Percentiles rank a stretch among this genome's conserved stretches.
These are phyloP conservation scores for Thera obeliscata DNA, from an alignment of 2,888 invertebrate species.

Conservation along the genomic window DNA sequence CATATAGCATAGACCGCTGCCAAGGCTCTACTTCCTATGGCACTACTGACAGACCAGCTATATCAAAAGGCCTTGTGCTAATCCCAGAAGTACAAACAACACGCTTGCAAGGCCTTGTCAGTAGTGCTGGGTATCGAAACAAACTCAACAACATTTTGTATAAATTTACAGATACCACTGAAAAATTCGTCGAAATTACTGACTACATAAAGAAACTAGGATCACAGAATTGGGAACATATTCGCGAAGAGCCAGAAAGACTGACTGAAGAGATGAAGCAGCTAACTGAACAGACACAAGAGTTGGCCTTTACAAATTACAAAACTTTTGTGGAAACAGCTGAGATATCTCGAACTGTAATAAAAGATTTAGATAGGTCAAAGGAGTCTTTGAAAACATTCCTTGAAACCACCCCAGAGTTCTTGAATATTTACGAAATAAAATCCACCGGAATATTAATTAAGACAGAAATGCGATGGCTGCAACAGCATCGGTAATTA, in stretches of 20 bases:
- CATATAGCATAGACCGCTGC: slow-evolving; percentile 63
- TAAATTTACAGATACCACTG: slow-evolving; percentile 62
- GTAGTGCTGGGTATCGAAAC: background rate
- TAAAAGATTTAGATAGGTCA: slow-evolving; percentile 90
- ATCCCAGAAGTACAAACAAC: background rate
- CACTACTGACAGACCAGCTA: slow-evolving; percentile 8
- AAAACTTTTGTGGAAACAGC: slow-evolving; percentile 98
- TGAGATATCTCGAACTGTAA: slow-evolving; percentile 94
- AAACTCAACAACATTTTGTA: background rate
- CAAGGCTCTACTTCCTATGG: slow-evolving; percentile 60
- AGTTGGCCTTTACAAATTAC: slow-evolving; percentile 95
- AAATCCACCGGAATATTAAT: too few relatives aligned
- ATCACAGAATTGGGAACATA: slow-evolving; percentile 92
- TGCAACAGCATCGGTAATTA: too few relatives aligned
- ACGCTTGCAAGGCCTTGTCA: slow-evolving; percentile 1
- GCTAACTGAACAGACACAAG: slow-evolving; percentile 94
- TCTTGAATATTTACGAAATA: too few relatives aligned
- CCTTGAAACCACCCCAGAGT: slow-evolving; percentile 89
- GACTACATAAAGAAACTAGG: slow-evolving; percentile 93
- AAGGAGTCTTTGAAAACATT: slow-evolving; percentile 89
- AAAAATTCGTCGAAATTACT: slow-evolving; percentile 61
- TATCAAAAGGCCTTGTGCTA: background rate
- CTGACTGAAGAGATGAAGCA: slow-evolving; percentile 91
- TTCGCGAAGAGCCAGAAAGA: slow-evolving; percentile 93
- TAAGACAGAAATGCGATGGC: too few relatives aligned